phyloP scores from a whole-genome alignment of 2,797 vertebrate genomes.

The Protonibea diacanthus region DNA sequence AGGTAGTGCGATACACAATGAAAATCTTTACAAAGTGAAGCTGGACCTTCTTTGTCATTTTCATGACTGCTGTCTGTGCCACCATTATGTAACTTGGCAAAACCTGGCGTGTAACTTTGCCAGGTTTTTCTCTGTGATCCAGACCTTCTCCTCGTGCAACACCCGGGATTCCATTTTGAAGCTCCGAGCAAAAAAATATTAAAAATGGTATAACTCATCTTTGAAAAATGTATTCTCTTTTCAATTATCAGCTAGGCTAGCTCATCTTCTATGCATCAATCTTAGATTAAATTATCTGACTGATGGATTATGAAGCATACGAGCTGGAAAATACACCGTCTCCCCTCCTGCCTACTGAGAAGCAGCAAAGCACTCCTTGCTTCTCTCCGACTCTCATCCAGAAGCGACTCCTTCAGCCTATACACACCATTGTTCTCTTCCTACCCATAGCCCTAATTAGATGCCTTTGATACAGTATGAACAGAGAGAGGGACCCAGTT shows the following conservation, averaged over 20 bases:
- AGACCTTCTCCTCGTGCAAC: neutral
- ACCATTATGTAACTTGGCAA: neutral
- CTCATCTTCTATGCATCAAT: constrained; percentile 25
- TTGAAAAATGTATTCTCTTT: constrained; percentile 24
- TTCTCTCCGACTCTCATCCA: constrained; percentile 51
- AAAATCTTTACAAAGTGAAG: neutral
- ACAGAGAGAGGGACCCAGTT: constrained; percentile 76
- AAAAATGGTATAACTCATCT: constrained; percentile 14
- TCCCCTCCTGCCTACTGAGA: constrained; percentile 16
- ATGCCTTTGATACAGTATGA: constrained; percentile 79
- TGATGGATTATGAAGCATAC: constrained; percentile 35
- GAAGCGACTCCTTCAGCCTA: constrained; percentile 60
- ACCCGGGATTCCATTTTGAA: neutral
- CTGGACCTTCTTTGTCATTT: neutral
- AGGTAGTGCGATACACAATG: neutral
- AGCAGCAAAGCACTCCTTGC: constrained; percentile 24
- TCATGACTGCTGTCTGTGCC: neutral
- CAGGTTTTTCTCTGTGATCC: constrained; percentile 5
- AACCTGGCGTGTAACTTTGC: no score
- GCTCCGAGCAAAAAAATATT: constrained; percentile 8
- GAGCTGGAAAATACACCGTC: constrained; percentile 28
- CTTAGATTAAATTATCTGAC: constrained; percentile 38
- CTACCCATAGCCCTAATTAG: constrained; percentile 70
- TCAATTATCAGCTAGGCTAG: constrained; percentile 6
- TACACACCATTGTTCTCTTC: constrained; percentile 66